Conservation (phyloP, 64 coral and sea anemone species). For the Pocillopora damicornis region DNA sequence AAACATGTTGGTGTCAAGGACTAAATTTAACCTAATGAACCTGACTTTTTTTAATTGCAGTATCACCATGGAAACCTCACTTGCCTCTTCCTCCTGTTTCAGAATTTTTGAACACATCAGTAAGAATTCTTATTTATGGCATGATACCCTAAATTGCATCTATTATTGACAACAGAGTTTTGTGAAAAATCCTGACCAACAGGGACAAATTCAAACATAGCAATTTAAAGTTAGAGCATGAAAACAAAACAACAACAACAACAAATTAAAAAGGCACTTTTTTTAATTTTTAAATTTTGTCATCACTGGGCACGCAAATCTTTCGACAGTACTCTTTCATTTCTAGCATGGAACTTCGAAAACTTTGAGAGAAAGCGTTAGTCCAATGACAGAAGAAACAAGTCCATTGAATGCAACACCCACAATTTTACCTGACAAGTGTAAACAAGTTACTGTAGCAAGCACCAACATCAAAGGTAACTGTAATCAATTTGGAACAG, state of each 20-base stretch:
- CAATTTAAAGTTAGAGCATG: too few relatives aligned
- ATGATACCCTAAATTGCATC: not conserved
- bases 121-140: not conserved
- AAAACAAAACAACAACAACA: too few relatives aligned
- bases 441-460: not conserved
- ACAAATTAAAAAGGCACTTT: too few relatives aligned
- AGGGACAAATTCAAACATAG: too few relatives aligned
- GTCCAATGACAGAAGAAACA: not conserved
- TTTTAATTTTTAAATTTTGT: too few relatives aligned
- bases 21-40: not conserved
- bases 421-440: not conserved
- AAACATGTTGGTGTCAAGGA: not conserved
- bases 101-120: slow-evolving; percentile 10
- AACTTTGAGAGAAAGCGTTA: not conserved
- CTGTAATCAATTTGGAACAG: not conserved
- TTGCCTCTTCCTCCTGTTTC: slow-evolving; percentile 11
- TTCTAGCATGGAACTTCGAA: slow-evolving; percentile 16
- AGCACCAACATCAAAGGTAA: not conserved
- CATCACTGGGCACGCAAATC: not conserved
- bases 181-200: too few relatives aligned
- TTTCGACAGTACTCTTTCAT: not conserved
- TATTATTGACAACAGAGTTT: too few relatives aligned
- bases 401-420: not conserved
- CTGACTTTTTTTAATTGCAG: not conserved
- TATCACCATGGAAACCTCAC: slow-evolving; percentile 9